Base-by-base conservation (phyloP, 2,113 vertebrate species). In the Cheirogaleus medius region DNA sequence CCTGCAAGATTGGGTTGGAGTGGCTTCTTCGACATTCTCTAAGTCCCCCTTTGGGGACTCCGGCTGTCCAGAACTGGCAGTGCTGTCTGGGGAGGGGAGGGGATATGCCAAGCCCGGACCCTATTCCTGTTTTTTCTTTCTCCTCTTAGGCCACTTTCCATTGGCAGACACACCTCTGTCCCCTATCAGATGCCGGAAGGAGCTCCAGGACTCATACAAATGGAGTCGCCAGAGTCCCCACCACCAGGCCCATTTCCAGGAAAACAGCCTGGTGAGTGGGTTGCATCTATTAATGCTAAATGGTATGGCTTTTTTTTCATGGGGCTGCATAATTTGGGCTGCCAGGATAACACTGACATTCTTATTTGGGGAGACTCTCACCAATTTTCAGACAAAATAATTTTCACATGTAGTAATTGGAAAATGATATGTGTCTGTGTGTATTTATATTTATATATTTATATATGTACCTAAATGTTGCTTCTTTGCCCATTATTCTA, bases 211-310 rank as follows among this genome's bases (percentile, higher is more conserved):
- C 37, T 78, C 44, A 20, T 29, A 18, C 17, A 49, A 49, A 17
- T 42, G 3, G 14, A 60, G 14, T 63, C 32, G 0, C 54, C 17
- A 39, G 8, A 3, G 7, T 11, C 3, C 1, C 14, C 2, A 34
- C 1, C 32, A 11, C 32, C 47, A 91, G 34, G 9, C 12, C 15
- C 34, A 9, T 44, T 80, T 76, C 27, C 32, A 83, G 17, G 60
- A 90, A 29, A 15, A 7, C 42, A 90, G 7, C 20, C 7, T 83
- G 27, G 7, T 18, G 23, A 58, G 8, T 54, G 4, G 47, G 42
- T 27, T 49, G 8, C 18, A 29, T 7, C 49, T 52, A 18, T 1
- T 1, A 32, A 29, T 58, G 23, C 1, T 0, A 32, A 29, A 7
- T 83, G 54, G 7, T 37, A 52, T 68, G 8, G 12, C 34, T 56